Evolutionary conservation across 2,797 vertebrate species (phyloP).

Genomic region (Sebastes iracundus): DNA sequence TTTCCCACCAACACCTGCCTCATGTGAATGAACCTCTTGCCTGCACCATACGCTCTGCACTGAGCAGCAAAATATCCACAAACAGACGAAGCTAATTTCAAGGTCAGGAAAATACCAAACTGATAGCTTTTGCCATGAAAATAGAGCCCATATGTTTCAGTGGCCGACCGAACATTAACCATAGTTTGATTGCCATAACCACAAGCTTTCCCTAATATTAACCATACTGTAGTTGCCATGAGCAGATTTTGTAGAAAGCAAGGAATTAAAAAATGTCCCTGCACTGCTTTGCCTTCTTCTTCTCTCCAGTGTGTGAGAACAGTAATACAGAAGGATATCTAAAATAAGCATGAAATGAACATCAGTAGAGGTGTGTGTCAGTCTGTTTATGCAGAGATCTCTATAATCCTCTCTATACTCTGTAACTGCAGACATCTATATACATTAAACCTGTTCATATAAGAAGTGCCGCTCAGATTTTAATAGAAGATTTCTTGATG

Average conservation of each 20-base stretch:
- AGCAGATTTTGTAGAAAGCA: neutral
- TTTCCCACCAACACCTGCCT: neutral
- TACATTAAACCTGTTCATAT: neutral
- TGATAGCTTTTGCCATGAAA: neutral
- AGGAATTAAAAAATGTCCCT: neutral
- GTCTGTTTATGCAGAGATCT: neutral
- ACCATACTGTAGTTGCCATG: neutral
- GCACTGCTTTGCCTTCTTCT: neutral
- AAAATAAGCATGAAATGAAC: slow-evolving; percentile 3
- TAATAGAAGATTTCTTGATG: neutral
- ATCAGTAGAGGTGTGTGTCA: neutral
- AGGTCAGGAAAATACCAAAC: neutral
- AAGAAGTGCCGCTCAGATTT: neutral
- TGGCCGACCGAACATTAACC: no score
- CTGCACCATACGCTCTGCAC: neutral
- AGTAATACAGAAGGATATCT: neutral
- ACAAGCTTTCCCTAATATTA: neutral
- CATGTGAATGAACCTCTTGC: neutral
- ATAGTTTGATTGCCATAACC: neutral
- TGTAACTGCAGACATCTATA: neutral
- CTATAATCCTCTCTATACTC: neutral
- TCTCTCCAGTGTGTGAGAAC: neutral
- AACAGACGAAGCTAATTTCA: neutral
- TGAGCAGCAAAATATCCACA: neutral
- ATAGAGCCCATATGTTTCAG: no score